Evolutionary conservation across 2,113 vertebrate genomes (phyloP).

Genomic region (Egretta garzetta): DNA sequence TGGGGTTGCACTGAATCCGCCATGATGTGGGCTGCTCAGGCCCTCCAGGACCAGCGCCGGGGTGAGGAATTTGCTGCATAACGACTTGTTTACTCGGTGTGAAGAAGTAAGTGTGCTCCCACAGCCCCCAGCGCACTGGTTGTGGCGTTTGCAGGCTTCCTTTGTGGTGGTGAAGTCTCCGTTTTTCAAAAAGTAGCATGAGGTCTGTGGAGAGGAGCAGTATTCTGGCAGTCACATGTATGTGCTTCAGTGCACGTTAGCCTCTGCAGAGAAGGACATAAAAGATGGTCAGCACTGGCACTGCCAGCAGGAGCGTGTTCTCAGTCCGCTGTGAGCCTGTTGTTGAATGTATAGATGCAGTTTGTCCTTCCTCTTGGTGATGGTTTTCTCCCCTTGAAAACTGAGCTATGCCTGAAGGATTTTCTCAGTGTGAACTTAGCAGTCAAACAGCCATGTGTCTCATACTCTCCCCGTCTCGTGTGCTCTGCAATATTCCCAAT

Average conservation of each 20-base stretch:
- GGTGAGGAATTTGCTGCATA: neutral
- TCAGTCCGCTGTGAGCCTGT: neutral
- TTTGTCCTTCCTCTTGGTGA: neutral
- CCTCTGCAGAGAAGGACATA: neutral
- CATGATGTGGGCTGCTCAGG: neutral
- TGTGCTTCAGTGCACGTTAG: neutral
- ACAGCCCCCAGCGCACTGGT: no score
- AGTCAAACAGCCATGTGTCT: neutral
- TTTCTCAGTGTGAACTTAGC: neutral
- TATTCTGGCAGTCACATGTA: neutral
- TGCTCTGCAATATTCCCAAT: neutral
- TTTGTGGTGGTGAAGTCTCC: neutral
- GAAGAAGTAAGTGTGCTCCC: neutral
- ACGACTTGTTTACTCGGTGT: neutral
- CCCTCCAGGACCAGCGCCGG: neutral
- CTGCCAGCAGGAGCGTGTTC: neutral
- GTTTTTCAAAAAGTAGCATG: neutral
- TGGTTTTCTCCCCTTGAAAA: neutral
- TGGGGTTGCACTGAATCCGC: neutral
- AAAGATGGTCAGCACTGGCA: neutral
- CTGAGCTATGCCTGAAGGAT: rapidly evolving
- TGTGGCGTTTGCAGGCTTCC: rapidly evolving
- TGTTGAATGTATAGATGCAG: rapidly evolving
- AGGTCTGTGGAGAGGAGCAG: neutral
- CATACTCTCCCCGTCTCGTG: rapidly evolving